Percentiles rank a stretch among this genome's conserved stretches.
phyloP scores from a whole-genome alignment of 2,888 invertebrate genomes.

The Lycia hirtaria region DNA sequence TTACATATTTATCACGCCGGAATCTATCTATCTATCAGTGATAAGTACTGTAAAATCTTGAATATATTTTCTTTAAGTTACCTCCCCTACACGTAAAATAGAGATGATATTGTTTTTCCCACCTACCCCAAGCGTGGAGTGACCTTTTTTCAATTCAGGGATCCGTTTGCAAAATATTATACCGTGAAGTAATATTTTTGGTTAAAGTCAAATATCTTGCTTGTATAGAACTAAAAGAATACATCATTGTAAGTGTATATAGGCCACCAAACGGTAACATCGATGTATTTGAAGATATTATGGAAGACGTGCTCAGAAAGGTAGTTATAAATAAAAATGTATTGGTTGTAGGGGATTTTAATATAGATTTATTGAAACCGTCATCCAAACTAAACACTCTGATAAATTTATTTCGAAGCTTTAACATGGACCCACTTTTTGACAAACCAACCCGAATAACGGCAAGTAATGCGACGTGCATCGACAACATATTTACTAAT shows the following conservation, averaged over 20 bases:
- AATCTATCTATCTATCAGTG: no score
- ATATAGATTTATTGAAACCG: not conserved
- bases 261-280: not conserved
- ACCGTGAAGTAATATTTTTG: no score
- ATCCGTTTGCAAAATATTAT: no score
- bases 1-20: no score
- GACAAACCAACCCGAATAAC: not conserved
- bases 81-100: no score
- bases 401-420: not conserved
- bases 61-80: no score
- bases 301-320: conserved; percentile 1
- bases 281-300: not conserved
- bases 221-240: not conserved
- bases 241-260: not conserved
- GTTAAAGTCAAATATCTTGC: no score
- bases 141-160: no score
- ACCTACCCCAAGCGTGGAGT: no score
- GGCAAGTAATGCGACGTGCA: not conserved
- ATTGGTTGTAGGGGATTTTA: not conserved
- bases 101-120: no score
- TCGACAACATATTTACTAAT: not conserved
- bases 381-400: not conserved
- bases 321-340: not conserved
- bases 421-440: not conserved
- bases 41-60: no score